Evolutionary conservation across 2,888 invertebrate species (phyloP).

Genomic region (Perizoma flavofasciatum): DNA sequence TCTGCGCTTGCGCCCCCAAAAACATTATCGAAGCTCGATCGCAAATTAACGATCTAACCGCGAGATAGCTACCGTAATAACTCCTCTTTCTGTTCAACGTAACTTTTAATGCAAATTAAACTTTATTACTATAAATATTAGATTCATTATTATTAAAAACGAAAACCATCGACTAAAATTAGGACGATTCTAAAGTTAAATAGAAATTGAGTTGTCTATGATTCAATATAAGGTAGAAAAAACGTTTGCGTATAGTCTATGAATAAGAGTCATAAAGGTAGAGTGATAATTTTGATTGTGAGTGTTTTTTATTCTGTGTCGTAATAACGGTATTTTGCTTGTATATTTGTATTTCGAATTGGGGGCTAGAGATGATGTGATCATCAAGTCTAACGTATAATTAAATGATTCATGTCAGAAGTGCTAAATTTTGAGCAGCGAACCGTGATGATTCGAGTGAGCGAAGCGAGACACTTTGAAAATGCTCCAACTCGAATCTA

Average conservation of each 20-base stretch:
- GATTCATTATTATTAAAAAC: not conserved
- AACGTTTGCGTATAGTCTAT: no score
- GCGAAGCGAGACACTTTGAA: no score
- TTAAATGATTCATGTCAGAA: slow-evolving; percentile 14
- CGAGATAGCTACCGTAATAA: slow-evolving; percentile 52
- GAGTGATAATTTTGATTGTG: not conserved
- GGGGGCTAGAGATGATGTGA: slow-evolving; percentile 18
- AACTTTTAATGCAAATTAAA: not conserved
- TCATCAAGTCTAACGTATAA: slow-evolving; percentile 16
- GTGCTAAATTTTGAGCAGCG: slow-evolving; percentile 2
- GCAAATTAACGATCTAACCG: slow-evolving; percentile 64
- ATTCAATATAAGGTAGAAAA: no score
- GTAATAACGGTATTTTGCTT: slow-evolving; percentile 53
- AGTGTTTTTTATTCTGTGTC: slow-evolving; percentile 6
- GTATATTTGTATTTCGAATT: slow-evolving; percentile 50
- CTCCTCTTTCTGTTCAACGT: slow-evolving; percentile 5
- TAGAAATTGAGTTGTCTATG: no score
- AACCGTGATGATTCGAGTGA: not conserved
- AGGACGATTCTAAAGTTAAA: no score
- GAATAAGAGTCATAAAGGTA: no score
- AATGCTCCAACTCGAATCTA: no score
- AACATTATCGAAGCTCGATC: slow-evolving; percentile 51
- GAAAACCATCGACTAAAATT: not conserved
- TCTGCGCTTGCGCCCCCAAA: slow-evolving; percentile 37
- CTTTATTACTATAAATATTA: not conserved